A percentile compares a stretch with the other conserved stretches of the same genome.
Conservation (phyloP, 2,113 vertebrate genomes). For the Poecilia latipinna region DNA sequence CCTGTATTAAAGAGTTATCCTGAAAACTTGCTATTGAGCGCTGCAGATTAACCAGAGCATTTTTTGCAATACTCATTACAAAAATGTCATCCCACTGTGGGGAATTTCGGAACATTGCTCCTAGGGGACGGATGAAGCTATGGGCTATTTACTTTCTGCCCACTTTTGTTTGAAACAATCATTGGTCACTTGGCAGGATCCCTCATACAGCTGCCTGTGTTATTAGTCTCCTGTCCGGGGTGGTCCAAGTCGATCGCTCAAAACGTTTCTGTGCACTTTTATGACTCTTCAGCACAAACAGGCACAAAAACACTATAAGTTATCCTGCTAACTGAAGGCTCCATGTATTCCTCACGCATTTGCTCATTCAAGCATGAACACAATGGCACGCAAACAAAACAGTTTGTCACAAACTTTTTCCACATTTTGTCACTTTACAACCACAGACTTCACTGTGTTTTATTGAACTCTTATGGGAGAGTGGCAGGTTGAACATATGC, state of each 20-base stretch:
- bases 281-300: conserved; percentile 23
- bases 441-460: too few relatives aligned
- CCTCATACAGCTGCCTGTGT: conserved; percentile 59
- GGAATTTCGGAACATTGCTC: conserved; percentile 43
- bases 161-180: conserved; percentile 64
- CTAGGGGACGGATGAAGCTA: conserved; percentile 50
- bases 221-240: conserved; percentile 64
- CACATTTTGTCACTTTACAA: not conserved
- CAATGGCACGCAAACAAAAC: not conserved
- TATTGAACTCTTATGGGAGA: not conserved
- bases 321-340: not conserved
- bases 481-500: not conserved
- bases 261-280: conserved; percentile 47
- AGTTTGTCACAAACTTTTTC: not conserved
- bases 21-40: not conserved
- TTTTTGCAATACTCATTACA: conserved; percentile 30
- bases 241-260: conserved; percentile 58
- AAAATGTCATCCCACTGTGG: conserved; percentile 36
- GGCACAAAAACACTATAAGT: conserved; percentile 11
- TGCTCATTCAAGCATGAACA: not conserved
- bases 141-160: conserved; percentile 38
- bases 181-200: conserved; percentile 67
- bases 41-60: conserved; percentile 24
- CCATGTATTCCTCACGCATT: conserved; percentile 34
- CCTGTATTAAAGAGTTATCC: conserved; percentile 14